A percentile compares a stretch with the other conserved stretches of the same genome.
Conservation (phyloP, 2,888 invertebrate genomes). For the Caenorhabditis drosophilae region DNA sequence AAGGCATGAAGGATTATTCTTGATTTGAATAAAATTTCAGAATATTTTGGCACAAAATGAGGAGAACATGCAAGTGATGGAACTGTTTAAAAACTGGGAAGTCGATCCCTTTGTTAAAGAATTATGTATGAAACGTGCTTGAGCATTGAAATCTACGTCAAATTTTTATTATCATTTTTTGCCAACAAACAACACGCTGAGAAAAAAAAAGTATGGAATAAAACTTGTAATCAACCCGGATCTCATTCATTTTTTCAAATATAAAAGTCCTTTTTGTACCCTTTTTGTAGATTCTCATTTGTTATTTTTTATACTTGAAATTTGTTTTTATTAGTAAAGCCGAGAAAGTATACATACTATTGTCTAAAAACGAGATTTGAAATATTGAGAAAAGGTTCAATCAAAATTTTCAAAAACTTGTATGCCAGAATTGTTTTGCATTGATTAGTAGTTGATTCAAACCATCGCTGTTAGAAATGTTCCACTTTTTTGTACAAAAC, state of each 20-base stretch:
- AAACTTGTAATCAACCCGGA: background rate
- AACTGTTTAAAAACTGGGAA: conserved; percentile 62
- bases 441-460: too few relatives aligned
- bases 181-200: too few relatives aligned
- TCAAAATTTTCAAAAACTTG: too few relatives aligned
- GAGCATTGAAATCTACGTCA: conserved; percentile 8
- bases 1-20: too few relatives aligned
- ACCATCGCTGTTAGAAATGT: too few relatives aligned
- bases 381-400: too few relatives aligned
- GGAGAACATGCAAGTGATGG: conserved; percentile 69
- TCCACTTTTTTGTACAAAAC: too few relatives aligned
- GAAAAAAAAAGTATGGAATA: too few relatives aligned
- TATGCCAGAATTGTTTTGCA: too few relatives aligned
- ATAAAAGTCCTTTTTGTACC: background rate
- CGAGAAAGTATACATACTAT: too few relatives aligned
- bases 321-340: too few relatives aligned
- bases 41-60: conserved; percentile 68
- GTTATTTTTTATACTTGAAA: background rate
- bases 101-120: conserved; percentile 60
- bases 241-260: conserved; percentile 4
- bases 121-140: conserved; percentile 48
- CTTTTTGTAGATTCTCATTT: background rate
- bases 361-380: too few relatives aligned
- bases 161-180: conserved; percentile 1
- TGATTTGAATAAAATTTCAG: conserved; percentile 38